Percentiles rank a stretch among this genome's conserved stretches.
These are phyloP conservation scores for Novumbra hubbsi DNA, from an alignment of 2,797 vertebrate species.

Conservation along the genomic window DNA sequence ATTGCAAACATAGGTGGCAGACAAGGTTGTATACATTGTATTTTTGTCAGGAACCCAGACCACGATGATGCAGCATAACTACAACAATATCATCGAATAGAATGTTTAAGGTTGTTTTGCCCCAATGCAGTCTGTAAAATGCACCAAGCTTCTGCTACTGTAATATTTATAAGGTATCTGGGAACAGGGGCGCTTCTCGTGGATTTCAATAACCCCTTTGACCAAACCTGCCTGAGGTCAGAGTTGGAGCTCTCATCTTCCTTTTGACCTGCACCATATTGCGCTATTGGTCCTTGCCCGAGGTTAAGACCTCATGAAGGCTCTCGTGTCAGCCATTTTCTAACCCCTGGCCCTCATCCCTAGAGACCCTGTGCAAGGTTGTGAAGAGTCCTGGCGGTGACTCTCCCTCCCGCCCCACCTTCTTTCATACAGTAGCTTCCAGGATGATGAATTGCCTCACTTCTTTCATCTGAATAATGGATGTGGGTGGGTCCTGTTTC, in stretches of 20 bases:
- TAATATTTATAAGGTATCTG: constrained; percentile 30
- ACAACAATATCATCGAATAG: too few species aligned
- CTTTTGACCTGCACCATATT: constrained; percentile 4
- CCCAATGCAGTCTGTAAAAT: too few species aligned
- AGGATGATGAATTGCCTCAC: constrained; percentile 22
- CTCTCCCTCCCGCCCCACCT: neutral
- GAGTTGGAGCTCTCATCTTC: neutral
- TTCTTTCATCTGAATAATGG: constrained; percentile 30
- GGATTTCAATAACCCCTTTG: constrained; percentile 12
- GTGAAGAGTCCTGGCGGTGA: too few species aligned
- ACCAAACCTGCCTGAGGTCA: constrained; percentile 3
- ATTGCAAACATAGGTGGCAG: too few species aligned
- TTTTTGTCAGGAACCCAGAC: too few species aligned
- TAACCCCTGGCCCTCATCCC: neutral
- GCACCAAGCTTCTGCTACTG: constrained; percentile 24
- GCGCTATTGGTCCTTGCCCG: constrained; percentile 1
- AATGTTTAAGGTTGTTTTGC: too few species aligned
- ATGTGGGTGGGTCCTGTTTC: constrained; percentile 24
- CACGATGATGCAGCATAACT: too few species aligned
- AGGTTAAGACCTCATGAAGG: constrained; percentile 6
- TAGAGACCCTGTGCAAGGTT: neutral
- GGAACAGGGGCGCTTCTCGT: constrained; percentile 2
- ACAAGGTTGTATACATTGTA: too few species aligned
- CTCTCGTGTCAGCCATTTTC: neutral
- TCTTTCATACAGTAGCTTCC: neutral